Evolutionary conservation across 2,113 vertebrate genomes (phyloP), one percentile per base, ranked within the genome.

Genomic region (Aspiorhynchus laticeps): DNA sequence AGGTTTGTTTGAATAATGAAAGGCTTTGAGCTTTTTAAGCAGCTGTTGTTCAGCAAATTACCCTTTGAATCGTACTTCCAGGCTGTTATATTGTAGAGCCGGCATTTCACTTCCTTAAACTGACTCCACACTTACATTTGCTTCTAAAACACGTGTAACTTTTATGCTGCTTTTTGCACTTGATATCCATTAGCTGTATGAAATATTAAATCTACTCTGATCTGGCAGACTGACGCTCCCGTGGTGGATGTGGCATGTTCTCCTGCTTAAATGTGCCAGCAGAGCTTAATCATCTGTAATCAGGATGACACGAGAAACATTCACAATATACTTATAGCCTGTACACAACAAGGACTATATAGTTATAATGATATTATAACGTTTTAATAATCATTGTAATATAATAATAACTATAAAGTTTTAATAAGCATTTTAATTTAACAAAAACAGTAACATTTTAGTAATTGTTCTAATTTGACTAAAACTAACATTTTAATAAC

Each of bases 181-280:
- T 75, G 90, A 80, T 91, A 89, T 74, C 80, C 85, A 92, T 90
- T 85, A 88, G 80, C 76, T 84, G 4, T 82, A 91, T 93, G 14
- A 94, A 94, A 93, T 93, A 93, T 93, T 93, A 89, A 94, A 63
- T 17, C 80, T 19, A 51, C 84, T 76, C 73, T 3, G 41, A 76
- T 46, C 41, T 46, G 73, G 73, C 73, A 26, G 41, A 76, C 73
- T 46, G 24, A 46, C 46, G 12, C n/a, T 46, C 73, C 41, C 41
- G 24, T 86, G 33, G 33, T 87, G 77, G 84, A 77, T 89, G 85
- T 46, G 89, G 87, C 46, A 78, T 89, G 88, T 88, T 80, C 12
- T 59, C 17, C 6, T 65, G 80, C 61, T 9, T 28, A 14, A 63
- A 63, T 41, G 7, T 28, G n/a, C 36, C 24, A 81, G 28, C 12